Evolutionary conservation across 2,797 vertebrate species (phyloP), one percentile per base, ranked within the genome.

Genomic region (Chiloscyllium punctatum): DNA sequence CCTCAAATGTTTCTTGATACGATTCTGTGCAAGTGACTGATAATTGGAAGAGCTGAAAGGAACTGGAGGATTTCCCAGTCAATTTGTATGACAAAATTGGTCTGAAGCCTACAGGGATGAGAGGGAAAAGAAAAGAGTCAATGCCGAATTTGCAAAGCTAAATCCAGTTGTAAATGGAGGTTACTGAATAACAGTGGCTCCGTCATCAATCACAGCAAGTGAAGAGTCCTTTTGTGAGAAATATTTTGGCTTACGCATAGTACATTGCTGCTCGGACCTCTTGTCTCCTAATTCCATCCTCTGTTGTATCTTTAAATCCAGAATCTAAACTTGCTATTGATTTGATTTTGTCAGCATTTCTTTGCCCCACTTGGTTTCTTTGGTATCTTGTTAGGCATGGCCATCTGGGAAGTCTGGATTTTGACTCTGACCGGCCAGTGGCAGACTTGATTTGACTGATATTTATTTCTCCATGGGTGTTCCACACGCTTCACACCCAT

Each of bases 71-170:
- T 95, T 95, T 95, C 94, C 94, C 71, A 95, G 72, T 95, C 94
- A 95, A 95, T 95, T 95, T 95, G 74, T 95, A 95, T 95, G 94
- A 95, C 71, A 74, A 77, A 95, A 95, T 95, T 95, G 71, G 42
- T 77, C 71, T 33, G 71, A 95, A 53, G 90, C 62, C 94, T 77
- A 74, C 71, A 77, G 94, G 94, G 90, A 92, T n/a, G 8, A 53
- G 57, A 62, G 57, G 57, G 57, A 30, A n/a, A 94, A 37, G 33
- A 95, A n/a, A 95, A 77, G 94, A 77, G 94, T 95, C 94, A 95
- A 95, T 95, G 94, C 71, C 21, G 42, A 95, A 77, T 77, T 74
- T 95, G 94, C 62, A 53, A 74, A 95, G 53, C 94, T 37, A 95
- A 74, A 77, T 95, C 62, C 94, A 95, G 94, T 74, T 77, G 94